Base-by-base conservation (phyloP, 2,113 vertebrate genomes). In the Chroicocephalus ridibundus region DNA sequence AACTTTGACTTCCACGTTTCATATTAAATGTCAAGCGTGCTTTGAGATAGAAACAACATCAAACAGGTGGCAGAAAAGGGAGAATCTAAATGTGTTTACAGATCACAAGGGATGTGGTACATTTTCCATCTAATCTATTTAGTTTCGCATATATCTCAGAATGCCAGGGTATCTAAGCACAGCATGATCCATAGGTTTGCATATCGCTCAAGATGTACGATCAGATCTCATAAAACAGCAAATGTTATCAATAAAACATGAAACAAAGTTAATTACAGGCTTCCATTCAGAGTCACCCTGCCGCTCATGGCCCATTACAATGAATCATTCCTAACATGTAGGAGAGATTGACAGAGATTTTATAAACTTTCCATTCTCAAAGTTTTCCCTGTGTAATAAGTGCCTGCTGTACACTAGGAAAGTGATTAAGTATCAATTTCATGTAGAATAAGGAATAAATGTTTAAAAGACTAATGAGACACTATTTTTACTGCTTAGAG, bases 341-440 rank as follows among this genome's bases (percentile, higher is more conserved):
- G 96, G 92, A 96, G 90, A 97, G 96, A 98, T 96, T 98, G 98
- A 98, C 97, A 98, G 95, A 94, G 92, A 97, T 98, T 98, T 98
- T 96, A 98, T 98, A 97, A 98, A 97, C 94, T 97, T 98, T 95
- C 93, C 94, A 76, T 95, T 98, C 88, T 96, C 71, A 40, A 93
- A 91, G 90, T 96, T 97, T 98, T 98, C 88, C 85, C 86, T 86
- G 60, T 97, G 86, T 96, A 97, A 81, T 97, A 98, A 96, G 90
- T 92, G 82, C 87, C 92, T 97, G 76, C 84, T 96, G 71, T 97
- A 98, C 77, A 96, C 82, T 93, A 93, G 93, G 95, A 98, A 97
- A 98, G 90, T 98, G 96, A 98, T 97, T 98, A 97, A 97, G 93
- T 97, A 98, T 97, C 91, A 98, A 85, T 98, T 98, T 98, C 94